Percentiles rank a stretch among this genome's conserved stretches.
These are phyloP conservation scores for Cephonodes hylas DNA, from an alignment of 2,888 invertebrate genomes.

Conservation along the genomic window DNA sequence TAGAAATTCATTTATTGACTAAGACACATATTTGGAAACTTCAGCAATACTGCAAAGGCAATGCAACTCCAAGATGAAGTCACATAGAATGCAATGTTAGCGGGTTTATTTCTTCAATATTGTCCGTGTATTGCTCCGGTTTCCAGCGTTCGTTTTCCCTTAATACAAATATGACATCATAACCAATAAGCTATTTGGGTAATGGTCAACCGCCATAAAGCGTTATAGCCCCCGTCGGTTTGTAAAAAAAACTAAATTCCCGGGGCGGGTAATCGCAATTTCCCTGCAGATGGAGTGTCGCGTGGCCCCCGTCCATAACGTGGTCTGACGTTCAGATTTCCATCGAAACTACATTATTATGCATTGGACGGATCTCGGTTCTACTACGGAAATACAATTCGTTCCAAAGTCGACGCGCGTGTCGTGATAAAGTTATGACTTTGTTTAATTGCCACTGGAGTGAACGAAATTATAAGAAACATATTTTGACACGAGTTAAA, in stretches of 20 bases:
- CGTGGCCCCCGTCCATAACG: slow-evolving; percentile 9
- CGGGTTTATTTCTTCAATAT: neutral
- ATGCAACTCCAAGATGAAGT: neutral
- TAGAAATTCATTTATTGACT: too few relatives aligned
- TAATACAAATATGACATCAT: slow-evolving; percentile 10
- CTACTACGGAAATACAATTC: slow-evolving; percentile 16
- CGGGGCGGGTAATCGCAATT: slow-evolving; percentile 16
- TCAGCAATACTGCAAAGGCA: too few relatives aligned
- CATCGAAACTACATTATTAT: slow-evolving; percentile 47
- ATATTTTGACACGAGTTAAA: too few relatives aligned
- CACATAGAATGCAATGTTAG: neutral
- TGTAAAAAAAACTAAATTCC: slow-evolving; percentile 18
- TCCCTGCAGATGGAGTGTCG: slow-evolving; percentile 13
- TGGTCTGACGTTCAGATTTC: slow-evolving; percentile 31
- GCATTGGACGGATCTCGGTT: slow-evolving; percentile 36
- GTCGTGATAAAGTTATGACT: neutral
- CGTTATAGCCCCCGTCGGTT: neutral
- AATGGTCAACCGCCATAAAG: slow-evolving; percentile 10
- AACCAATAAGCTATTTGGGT: slow-evolving; percentile 13
- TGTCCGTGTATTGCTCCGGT: neutral
- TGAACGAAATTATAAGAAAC: neutral
- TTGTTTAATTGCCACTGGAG: neutral
- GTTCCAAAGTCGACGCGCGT: neutral
- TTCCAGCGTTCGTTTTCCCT: neutral
- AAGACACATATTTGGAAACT: too few relatives aligned